Conservation (phyloP, 2,888 invertebrate genomes). For the Macropis europaea region DNA sequence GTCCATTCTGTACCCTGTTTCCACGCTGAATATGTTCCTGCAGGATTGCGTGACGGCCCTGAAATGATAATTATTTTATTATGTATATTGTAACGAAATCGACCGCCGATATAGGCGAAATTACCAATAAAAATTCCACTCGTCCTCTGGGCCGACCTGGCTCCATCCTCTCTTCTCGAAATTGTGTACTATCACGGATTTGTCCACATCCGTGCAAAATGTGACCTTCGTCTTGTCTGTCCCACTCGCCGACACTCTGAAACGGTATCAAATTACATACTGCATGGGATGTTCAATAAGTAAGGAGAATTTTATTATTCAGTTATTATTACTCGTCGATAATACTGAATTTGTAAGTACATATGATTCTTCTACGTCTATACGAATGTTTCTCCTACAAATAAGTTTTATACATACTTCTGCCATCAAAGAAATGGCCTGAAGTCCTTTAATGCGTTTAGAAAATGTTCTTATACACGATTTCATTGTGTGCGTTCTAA, state of each 20-base stretch:
- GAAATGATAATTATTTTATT: neutral
- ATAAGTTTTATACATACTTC: no score
- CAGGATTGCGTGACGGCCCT: slow-evolving; percentile 95
- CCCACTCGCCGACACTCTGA: slow-evolving; percentile 66
- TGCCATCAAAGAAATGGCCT: no score
- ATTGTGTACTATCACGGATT: slow-evolving; percentile 94
- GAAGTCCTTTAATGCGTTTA: no score
- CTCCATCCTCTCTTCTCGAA: slow-evolving; percentile 96
- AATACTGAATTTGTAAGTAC: no score
- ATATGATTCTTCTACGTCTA: no score
- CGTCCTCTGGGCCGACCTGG: slow-evolving; percentile 93
- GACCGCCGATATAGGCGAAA: slow-evolving; percentile 1
- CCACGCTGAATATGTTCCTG: slow-evolving; percentile 93
- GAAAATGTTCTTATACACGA: no score
- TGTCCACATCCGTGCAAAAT: slow-evolving; percentile 94
- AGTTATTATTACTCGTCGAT: no score
- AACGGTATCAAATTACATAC: no score
- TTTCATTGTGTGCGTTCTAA: no score
- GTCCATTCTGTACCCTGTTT: slow-evolving; percentile 94
- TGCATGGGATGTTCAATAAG: no score
- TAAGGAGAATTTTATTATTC: no score
- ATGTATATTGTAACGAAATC: neutral
- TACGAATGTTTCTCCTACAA: no score
- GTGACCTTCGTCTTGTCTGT: slow-evolving; percentile 82
- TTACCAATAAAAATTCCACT: slow-evolving; percentile 97